phyloP scores from a whole-genome alignment of 2,888 invertebrate genomes.

The Alloplasta piceator region DNA sequence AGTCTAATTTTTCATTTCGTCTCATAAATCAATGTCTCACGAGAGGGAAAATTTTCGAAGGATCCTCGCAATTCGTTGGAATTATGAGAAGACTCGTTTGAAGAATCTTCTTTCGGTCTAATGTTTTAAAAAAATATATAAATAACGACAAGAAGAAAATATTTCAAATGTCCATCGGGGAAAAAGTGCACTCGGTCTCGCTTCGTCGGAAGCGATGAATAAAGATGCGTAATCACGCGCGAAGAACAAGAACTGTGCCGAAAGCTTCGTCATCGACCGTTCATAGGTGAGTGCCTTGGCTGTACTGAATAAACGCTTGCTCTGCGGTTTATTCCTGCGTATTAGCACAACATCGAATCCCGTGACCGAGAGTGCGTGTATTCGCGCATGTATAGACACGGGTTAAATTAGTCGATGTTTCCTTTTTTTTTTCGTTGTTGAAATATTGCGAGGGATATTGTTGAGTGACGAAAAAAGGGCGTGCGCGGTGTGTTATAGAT shows the following conservation, averaged over 20 bases:
- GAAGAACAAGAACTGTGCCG: constrained; percentile 37
- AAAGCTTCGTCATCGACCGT: constrained; percentile 55
- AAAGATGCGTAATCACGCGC: constrained; percentile 1
- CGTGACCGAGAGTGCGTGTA: no score
- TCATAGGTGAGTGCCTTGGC: constrained; percentile 1
- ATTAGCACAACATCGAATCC: background rate
- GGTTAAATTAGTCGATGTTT: background rate
- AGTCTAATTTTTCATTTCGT: no score
- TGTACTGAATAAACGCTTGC: constrained; percentile 14
- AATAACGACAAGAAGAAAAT: background rate
- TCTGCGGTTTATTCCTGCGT: background rate
- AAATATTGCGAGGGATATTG: background rate
- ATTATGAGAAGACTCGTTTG: no score
- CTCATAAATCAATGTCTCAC: no score
- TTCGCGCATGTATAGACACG: no score
- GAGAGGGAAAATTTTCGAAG: no score
- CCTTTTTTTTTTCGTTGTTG: background rate
- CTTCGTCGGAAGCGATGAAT: constrained; percentile 41
- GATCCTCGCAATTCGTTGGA: no score
- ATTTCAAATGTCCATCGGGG: background rate
- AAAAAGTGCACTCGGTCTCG: constrained; percentile 29
- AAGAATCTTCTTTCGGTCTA: no score
- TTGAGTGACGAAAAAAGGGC: constrained; percentile 1
- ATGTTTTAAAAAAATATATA: background rate
- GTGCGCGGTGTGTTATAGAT: background rate